Evolutionary conservation across 2,888 invertebrate genomes (phyloP).

Genomic region (Drosophila kokeensis): DNA sequence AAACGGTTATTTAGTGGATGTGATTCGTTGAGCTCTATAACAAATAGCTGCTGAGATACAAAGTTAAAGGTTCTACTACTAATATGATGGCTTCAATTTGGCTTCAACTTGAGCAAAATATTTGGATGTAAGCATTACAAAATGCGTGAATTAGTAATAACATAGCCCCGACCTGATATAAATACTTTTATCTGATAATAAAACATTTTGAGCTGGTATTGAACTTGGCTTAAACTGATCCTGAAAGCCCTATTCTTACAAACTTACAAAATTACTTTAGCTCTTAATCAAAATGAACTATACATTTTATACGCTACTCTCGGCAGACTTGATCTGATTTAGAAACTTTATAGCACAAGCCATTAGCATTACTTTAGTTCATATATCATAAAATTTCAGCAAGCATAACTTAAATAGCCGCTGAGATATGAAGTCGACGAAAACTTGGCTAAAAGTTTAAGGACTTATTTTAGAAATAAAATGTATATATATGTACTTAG

Average conservation of each 20-base stretch:
- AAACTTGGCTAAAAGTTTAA: slow-evolving; percentile 4
- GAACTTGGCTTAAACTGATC: neutral
- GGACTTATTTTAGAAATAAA: neutral
- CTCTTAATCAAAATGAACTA: neutral
- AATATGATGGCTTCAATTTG: neutral
- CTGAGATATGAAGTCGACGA: neutral
- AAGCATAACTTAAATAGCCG: neutral
- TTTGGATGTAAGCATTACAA: neutral
- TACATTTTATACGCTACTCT: neutral
- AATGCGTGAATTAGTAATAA: neutral
- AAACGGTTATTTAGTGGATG: neutral
- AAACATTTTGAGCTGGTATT: neutral
- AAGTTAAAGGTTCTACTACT: neutral
- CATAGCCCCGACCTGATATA: neutral
- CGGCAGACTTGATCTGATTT: neutral
- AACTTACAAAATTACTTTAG: neutral
- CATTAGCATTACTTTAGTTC: neutral
- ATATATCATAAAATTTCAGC: neutral
- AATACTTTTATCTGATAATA: neutral
- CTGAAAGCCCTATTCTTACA: too few species aligned
- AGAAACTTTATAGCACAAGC: neutral
- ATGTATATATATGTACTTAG: neutral
- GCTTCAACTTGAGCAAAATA: neutral
- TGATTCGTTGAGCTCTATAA: neutral
- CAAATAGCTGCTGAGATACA: neutral